Conservation (phyloP, 35 echinoderm and acorn worm genomes). For the Holothuria glaberrima region DNA sequence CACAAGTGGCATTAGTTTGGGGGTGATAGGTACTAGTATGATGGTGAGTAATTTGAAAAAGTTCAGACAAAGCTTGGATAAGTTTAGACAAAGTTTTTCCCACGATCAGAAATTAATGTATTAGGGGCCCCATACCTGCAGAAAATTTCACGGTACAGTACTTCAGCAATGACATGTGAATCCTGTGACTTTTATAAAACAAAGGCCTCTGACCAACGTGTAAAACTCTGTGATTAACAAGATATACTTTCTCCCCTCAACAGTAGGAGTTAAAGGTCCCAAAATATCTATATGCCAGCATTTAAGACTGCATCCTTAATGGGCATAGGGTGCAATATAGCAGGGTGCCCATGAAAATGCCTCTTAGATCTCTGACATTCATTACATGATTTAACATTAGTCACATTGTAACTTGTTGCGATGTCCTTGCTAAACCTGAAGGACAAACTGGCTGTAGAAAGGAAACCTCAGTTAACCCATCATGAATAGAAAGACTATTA, state of each 20-base stretch:
- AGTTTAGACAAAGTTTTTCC: conserved; percentile 28
- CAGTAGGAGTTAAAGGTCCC: background rate
- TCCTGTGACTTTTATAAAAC: conserved; percentile 12
- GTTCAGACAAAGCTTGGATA: background rate
- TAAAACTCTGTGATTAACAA: background rate
- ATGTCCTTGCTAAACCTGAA: background rate
- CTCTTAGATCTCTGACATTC: background rate
- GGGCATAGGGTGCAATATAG: background rate
- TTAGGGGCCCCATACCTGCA: conserved; percentile 21
- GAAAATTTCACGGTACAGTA: conserved; percentile 19
- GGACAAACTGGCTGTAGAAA: background rate
- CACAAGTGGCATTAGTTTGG: background rate
- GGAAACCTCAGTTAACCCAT: conserved; percentile 10
- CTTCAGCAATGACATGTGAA: background rate
- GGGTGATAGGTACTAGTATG: background rate
- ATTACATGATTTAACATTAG: conserved; percentile 1
- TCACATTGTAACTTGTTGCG: background rate
- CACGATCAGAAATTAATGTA: conserved; percentile 17
- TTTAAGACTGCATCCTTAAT: background rate
- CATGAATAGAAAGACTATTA: too few species aligned
- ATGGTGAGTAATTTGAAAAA: background rate
- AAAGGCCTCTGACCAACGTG: conserved; percentile 22
- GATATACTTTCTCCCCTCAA: background rate
- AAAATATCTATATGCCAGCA: background rate
- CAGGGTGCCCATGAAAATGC: background rate